phyloP scores from a whole-genome alignment of 2,888 invertebrate species.

The Bembecia ichneumoniformis region DNA sequence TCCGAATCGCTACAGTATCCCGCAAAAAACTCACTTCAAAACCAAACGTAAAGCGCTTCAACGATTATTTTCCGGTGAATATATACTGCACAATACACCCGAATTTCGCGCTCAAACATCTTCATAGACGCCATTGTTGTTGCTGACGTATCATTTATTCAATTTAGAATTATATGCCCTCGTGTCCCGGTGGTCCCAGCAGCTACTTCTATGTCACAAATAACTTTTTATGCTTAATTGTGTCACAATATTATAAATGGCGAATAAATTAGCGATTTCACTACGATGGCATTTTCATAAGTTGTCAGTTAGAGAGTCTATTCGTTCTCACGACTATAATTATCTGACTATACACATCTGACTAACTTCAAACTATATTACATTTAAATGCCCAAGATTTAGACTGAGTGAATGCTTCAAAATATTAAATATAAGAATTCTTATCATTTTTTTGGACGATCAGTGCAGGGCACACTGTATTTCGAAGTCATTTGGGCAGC shows the following conservation, averaged over 20 bases:
- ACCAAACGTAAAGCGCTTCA: conserved; percentile 49
- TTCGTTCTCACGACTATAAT: too few species aligned
- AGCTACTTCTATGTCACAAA: conserved; percentile 12
- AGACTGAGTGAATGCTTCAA: too few species aligned
- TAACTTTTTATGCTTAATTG: conserved; percentile 14
- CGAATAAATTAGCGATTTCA: conserved; percentile 9
- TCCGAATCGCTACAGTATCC: conserved; percentile 68
- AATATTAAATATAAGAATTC: too few species aligned
- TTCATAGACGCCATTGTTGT: conserved; percentile 57
- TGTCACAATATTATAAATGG: conserved; percentile 59
- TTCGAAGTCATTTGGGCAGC: too few species aligned
- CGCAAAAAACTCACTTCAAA: conserved; percentile 64
- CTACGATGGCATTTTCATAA: too few species aligned
- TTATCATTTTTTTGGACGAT: too few species aligned
- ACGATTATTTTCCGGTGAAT: conserved; percentile 51
- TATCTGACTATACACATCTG: too few species aligned
- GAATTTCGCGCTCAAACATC: conserved; percentile 33
- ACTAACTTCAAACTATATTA: too few species aligned
- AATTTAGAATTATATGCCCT: conserved; percentile 33
- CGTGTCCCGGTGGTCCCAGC: conserved; percentile 45
- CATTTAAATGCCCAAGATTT: too few species aligned
- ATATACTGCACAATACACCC: conserved; percentile 25
- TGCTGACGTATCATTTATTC: conserved; percentile 59
- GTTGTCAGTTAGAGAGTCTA: too few species aligned
- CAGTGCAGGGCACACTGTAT: too few species aligned